phyloP scores from a whole-genome alignment of 2,888 invertebrate genomes.

The Alsophila aescularia region DNA sequence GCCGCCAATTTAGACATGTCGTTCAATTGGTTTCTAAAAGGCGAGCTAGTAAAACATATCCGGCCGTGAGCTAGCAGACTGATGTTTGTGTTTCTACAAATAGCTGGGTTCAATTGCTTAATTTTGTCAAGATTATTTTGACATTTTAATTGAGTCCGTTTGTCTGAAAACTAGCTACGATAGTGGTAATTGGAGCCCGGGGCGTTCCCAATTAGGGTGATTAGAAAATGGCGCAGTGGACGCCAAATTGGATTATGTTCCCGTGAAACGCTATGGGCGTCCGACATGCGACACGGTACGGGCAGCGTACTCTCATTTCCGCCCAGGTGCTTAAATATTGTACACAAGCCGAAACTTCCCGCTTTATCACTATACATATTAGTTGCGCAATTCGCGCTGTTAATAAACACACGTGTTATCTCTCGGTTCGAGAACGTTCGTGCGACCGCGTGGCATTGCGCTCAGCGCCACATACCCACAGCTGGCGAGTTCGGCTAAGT shows the following conservation, averaged over 20 bases:
- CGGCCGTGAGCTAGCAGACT: not conserved
- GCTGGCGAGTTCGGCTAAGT: slow-evolving; percentile 35
- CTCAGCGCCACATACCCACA: slow-evolving; percentile 36
- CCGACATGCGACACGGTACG: slow-evolving; percentile 48
- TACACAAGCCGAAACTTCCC: slow-evolving; percentile 16
- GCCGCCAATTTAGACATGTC: slow-evolving; percentile 60
- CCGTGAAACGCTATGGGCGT: slow-evolving; percentile 48
- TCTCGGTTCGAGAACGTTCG: slow-evolving; percentile 76
- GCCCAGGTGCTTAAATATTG: slow-evolving; percentile 2
- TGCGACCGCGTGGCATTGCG: slow-evolving; percentile 62
- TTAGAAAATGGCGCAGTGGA: slow-evolving; percentile 60
- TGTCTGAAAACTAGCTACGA: slow-evolving; percentile 50
- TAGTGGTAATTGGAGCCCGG: slow-evolving; percentile 58
- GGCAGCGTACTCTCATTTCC: slow-evolving; percentile 14
- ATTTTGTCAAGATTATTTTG: slow-evolving; percentile 43
- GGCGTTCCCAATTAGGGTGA: slow-evolving; percentile 65
- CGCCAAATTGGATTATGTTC: slow-evolving; percentile 63
- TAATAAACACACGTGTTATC: slow-evolving; percentile 72
- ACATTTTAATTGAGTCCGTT: slow-evolving; percentile 47
- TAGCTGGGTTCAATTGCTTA: slow-evolving; percentile 42
- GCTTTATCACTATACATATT: slow-evolving; percentile 52
- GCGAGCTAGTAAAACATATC: slow-evolving; percentile 5
- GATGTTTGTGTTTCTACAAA: slow-evolving; percentile 31
- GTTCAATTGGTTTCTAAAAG: slow-evolving; percentile 51
- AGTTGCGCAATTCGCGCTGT: slow-evolving; percentile 68